These are phyloP conservation scores for Nothoprocta perdicaria DNA, from an alignment of 2,113 vertebrate species.

Conservation along the genomic window DNA sequence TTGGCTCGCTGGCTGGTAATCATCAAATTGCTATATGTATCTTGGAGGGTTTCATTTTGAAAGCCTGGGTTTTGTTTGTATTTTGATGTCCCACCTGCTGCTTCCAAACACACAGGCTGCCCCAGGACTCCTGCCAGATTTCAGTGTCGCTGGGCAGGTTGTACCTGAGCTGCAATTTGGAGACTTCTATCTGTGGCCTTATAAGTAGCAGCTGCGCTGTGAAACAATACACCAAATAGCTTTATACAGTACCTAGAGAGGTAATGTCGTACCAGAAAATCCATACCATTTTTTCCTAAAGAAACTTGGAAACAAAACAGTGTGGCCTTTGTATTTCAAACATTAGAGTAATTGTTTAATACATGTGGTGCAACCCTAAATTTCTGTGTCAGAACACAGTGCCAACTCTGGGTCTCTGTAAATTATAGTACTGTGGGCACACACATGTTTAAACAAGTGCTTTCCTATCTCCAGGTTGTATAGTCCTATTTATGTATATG, in stretches of 20 bases:
- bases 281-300: slow-evolving; percentile 37
- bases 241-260: slow-evolving; percentile 23
- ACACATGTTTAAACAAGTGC: slow-evolving; percentile 58
- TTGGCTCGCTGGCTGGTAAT: not conserved
- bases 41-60: not conserved
- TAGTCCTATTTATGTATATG: slow-evolving; percentile 13
- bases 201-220: slow-evolving; percentile 14
- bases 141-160: not conserved
- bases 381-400: slow-evolving; percentile 26
- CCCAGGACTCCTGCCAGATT: not conserved
- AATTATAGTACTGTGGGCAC: slow-evolving; percentile 39
- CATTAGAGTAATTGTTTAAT: slow-evolving; percentile 65
- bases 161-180: not conserved
- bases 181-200: not conserved
- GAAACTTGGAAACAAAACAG: slow-evolving; percentile 62
- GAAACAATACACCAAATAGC: slow-evolving; percentile 4
- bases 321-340: slow-evolving; percentile 59
- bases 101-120: not conserved
- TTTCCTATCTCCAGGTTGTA: slow-evolving; percentile 51
- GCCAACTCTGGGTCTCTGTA: slow-evolving; percentile 44
- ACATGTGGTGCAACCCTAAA: slow-evolving; percentile 35
- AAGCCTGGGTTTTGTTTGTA: not conserved
- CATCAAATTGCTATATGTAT: not conserved
- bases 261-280: slow-evolving; percentile 2
- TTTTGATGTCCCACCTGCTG: slow-evolving; percentile 6